Base-by-base conservation (phyloP, 1,140 invertebrate species). In the Drosophila sp. region DNA sequence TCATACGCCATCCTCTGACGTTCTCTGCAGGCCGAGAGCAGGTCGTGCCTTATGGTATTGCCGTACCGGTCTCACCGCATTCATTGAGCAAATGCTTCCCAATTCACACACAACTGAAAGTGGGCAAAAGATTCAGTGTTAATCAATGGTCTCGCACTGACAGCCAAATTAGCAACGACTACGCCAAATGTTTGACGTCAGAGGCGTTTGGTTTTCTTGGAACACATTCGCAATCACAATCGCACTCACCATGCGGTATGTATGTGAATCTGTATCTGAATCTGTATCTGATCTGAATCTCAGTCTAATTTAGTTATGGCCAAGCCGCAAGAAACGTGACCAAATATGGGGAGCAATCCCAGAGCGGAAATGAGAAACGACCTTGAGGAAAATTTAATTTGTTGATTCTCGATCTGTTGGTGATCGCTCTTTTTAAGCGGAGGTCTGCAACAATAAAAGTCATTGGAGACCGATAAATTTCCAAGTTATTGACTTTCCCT, bases 61-160 rank as follows among this genome's bases (percentile, higher is more conserved):
- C 29, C 51, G 63, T 50, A 40, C 21, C 64, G 59, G 34, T 51
- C 64, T 25, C 48, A 16, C 36, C 43, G 29, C 53, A 74, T 86
- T 80, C 81, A 86, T 86, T 86, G 43, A 86, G 45, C 81, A 78
- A 80, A 86, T 76, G 80, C 72, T 57, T 48, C 65, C 80, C 72
- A 62, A 65, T 64, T 65, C 67, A 51, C 72, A 74, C 34, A 27
- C 18, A 27, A 48, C 21, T 50, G 27, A 27, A 50, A 21, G 46
- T 27, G 46, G 27, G 25, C 25, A 50, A 50, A 6, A 50, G 46
- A 7, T 73, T 56, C 59, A 59, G 66, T 61, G 66, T 76, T 80
- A 61, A 75, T 81, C 78, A 81, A 81, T 81, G 78, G 62, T 32
- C 59, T 41, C 59, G 45, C 53, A 59, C 69, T 72, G 62, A 59